Evolutionary conservation across 1,140 invertebrate genomes (phyloP).

Genomic region (Spodoptera frugiperda): DNA sequence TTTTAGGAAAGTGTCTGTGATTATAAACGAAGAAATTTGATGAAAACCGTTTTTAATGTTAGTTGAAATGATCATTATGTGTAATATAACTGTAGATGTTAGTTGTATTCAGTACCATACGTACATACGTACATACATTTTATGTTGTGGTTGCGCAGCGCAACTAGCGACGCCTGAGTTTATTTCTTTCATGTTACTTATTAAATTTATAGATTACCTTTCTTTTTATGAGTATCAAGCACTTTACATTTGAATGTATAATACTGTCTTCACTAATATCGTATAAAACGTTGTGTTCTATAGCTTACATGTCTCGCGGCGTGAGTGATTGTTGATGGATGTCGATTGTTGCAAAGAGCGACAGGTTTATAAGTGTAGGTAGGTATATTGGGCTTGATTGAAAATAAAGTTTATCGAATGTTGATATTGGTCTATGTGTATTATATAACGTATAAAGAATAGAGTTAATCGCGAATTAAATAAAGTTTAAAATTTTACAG

Average conservation of each 20-base stretch:
- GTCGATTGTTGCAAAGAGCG: constrained; percentile 14
- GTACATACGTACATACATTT: constrained; percentile 50
- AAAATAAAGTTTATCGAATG: constrained; percentile 74
- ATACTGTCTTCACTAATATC: constrained; percentile 57
- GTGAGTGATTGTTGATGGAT: constrained; percentile 23
- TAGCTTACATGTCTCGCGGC: constrained; percentile 32
- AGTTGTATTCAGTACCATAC: constrained; percentile 65
- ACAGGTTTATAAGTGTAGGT: constrained; percentile 15
- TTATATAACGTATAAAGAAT: constrained; percentile 64
- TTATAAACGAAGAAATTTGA: constrained; percentile 84
- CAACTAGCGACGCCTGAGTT: constrained; percentile 46
- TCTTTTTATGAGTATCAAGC: constrained; percentile 63
- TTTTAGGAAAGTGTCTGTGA: constrained; percentile 86
- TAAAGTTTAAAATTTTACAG: constrained; percentile 72
- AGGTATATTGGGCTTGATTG: constrained; percentile 40
- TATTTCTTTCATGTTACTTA: constrained; percentile 62
- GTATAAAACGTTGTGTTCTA: constrained; percentile 53
- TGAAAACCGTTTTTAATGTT: constrained; percentile 79
- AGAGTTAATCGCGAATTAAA: constrained; percentile 60
- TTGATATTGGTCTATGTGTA: constrained; percentile 76
- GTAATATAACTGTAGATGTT: constrained; percentile 69
- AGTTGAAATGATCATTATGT: constrained; percentile 74
- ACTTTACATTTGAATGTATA: constrained; percentile 58
- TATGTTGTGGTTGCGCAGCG: constrained; percentile 48
- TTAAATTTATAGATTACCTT: constrained; percentile 61